Percentiles rank a stretch among this genome's conserved stretches.
Conservation (phyloP, 2,888 invertebrate species). For the Ommatoiulus sabulosus region DNA sequence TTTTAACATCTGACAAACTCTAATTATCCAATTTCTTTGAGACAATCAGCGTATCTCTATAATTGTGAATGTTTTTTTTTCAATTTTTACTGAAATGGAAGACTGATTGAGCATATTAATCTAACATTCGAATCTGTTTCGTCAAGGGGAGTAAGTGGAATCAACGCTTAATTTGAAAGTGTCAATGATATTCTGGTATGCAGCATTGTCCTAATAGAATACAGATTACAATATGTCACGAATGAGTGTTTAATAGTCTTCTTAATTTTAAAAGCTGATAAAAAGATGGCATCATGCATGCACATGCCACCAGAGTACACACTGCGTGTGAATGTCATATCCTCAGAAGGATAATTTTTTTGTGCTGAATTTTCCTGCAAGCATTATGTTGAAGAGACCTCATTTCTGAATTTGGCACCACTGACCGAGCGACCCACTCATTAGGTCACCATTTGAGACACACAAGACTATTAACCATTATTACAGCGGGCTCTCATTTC, state of each 20-base stretch:
- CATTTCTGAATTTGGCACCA: constrained; percentile 48
- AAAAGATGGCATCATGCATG: background rate
- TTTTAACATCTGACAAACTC: no score
- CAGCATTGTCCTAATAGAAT: background rate
- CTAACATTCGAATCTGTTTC: no score
- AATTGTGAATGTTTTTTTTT: background rate
- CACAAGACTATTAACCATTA: background rate
- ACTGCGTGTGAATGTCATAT: background rate
- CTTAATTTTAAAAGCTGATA: constrained; percentile 5
- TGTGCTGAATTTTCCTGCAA: constrained; percentile 2
- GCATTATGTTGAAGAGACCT: constrained; percentile 22
- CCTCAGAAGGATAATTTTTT: background rate
- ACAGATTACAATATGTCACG: background rate
- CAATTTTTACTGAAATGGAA: background rate
- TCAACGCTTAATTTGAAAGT: background rate
- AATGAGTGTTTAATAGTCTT: background rate
- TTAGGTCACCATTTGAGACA: constrained; percentile 44
- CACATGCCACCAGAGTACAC: background rate
- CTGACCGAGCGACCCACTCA: constrained; percentile 53
- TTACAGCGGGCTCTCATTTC: constrained; percentile 5
- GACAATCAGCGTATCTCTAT: no score
- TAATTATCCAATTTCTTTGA: no score
- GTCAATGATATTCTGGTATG: background rate
- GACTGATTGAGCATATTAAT: background rate
- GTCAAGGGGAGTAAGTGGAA: no score